Percentiles rank a stretch among this genome's conserved stretches.
Evolutionary conservation across 2,113 vertebrate species (phyloP).

Genomic region (Irena cyanogastra): DNA sequence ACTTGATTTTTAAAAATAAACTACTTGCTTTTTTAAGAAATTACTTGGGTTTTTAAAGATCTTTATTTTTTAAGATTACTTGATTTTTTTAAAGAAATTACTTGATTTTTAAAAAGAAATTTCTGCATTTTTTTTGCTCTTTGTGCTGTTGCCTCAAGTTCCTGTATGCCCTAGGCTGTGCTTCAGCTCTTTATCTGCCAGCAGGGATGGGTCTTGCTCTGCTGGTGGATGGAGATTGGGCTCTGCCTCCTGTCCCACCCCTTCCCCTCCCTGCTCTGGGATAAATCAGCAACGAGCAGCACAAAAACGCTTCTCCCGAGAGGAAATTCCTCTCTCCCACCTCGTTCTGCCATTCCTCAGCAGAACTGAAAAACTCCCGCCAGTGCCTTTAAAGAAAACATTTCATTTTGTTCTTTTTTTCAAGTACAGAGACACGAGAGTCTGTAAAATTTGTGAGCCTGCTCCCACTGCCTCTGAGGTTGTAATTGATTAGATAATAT

Average conservation of each 20-base stretch:
- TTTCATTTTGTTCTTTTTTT: not conserved
- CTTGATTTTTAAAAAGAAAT: not conserved
- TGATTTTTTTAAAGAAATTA: not conserved
- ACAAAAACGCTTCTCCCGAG: not conserved
- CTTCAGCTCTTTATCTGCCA: not conserved
- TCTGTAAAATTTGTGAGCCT: not conserved
- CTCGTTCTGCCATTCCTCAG: not conserved
- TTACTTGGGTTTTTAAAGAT: not conserved
- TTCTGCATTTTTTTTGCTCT: not conserved
- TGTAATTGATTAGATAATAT: too few species aligned
- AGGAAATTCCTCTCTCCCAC: not conserved
- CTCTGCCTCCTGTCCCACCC: not conserved
- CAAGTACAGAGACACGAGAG: not conserved
- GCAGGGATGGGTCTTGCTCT: not conserved
- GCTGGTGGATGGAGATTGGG: not conserved
- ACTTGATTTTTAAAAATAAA: not conserved
- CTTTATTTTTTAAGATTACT: not conserved
- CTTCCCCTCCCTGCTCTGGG: not conserved
- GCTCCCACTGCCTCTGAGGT: not conserved
- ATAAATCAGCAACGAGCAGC: not conserved
- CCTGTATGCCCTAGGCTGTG: not conserved
- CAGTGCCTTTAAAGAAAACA: not conserved
- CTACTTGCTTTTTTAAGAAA: not conserved
- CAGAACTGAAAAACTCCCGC: not conserved
- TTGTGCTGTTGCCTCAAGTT: not conserved